Conservation (phyloP, 2,113 vertebrate genomes). For the Felis catus region DNA sequence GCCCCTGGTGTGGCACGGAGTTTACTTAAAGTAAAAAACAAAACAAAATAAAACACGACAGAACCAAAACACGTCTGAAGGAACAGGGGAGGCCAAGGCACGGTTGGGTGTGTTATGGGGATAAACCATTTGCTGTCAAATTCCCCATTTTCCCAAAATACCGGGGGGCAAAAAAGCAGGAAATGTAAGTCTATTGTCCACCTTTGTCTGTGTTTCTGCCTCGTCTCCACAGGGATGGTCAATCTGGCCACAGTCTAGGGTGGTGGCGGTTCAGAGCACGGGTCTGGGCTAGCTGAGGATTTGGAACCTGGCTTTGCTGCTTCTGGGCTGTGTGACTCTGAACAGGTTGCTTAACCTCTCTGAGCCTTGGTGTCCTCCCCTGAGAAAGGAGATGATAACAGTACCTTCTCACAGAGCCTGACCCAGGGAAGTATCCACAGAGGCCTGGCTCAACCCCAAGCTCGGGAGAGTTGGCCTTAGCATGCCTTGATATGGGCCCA, state of each 20-base stretch:
- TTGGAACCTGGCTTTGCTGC: background rate
- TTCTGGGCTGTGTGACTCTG: background rate
- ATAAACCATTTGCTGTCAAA: background rate
- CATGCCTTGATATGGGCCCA: fast-evolving
- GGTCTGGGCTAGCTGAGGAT: no score
- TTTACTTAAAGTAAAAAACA: background rate
- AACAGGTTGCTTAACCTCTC: background rate
- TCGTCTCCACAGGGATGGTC: fast-evolving
- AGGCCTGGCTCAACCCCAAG: background rate
- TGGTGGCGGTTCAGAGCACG: fast-evolving
- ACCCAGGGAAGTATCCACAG: fast-evolving
- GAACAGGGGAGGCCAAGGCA: fast-evolving
- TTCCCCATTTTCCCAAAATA: background rate
- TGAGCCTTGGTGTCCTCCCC: background rate
- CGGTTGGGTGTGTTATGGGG: fast-evolving
- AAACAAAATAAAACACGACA: background rate
- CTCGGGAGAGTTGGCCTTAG: fast-evolving
- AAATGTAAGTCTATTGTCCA: fast-evolving
- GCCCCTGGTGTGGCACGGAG: background rate
- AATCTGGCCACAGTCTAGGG: background rate
- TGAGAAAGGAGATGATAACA: background rate
- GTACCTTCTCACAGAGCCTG: background rate
- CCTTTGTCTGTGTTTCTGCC: background rate
- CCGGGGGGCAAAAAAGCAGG: background rate
- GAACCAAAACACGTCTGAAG: fast-evolving